phyloP scores from a whole-genome alignment of 2,797 vertebrate genomes.

The Chloroceryle inda region DNA sequence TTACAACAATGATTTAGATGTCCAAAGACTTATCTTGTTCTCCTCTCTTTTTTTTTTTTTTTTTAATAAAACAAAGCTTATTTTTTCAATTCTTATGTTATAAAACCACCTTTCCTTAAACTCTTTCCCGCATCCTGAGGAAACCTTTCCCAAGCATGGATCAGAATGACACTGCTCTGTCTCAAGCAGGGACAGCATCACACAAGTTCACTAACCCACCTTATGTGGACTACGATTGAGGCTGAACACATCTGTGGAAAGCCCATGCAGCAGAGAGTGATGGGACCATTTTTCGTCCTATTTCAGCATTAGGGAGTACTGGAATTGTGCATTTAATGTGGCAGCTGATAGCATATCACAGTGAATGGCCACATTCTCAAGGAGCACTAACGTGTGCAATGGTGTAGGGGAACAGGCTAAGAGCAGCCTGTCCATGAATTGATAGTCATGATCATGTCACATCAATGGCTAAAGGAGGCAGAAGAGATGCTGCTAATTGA shows the following conservation, averaged over 20 bases:
- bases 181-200: not conserved
- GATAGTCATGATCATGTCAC: not conserved
- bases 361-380: not conserved
- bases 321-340: not conserved
- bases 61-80: not conserved
- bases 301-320: not conserved
- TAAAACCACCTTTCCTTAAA: not conserved
- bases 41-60: not conserved
- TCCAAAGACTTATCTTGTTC: constrained; percentile 4
- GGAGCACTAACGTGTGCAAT: not conserved
- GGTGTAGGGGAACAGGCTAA: not conserved
- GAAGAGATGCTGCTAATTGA: constrained; percentile 45
- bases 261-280: not conserved
- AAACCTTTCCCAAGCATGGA: not conserved
- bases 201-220: not conserved
- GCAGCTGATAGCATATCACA: not conserved
- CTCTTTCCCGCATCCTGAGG: not conserved
- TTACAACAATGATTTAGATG: not conserved
- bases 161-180: not conserved
- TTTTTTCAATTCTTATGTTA: constrained; percentile 36
- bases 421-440: not conserved
- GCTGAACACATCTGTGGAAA: not conserved
- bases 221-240: rapidly evolving
- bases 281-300: not conserved
- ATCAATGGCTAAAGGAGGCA: not conserved